Percentiles rank a stretch among this genome's conserved stretches.
phyloP scores from a whole-genome alignment of 2,113 vertebrate species.

The Phrynocephalus versicolor region DNA sequence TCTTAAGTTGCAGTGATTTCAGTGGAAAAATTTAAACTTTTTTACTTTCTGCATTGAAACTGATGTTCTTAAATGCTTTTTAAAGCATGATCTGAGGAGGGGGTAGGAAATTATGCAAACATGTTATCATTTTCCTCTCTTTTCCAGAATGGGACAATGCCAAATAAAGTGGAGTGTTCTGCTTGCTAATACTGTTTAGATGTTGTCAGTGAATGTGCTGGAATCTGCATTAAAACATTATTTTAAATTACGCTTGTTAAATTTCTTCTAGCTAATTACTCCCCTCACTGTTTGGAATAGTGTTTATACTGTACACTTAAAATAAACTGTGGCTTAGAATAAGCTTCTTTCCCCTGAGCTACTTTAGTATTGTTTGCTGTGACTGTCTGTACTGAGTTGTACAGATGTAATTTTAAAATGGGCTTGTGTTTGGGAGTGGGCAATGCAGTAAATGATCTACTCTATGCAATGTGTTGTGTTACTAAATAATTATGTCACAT shows the following conservation, averaged over 20 bases:
- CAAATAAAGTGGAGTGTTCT: not conserved
- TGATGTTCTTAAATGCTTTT: not conserved
- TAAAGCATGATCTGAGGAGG: not conserved
- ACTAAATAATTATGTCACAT: not conserved
- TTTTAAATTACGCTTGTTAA: not conserved
- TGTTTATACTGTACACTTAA: no score
- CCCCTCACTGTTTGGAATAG: not conserved
- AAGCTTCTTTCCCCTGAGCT: no score
- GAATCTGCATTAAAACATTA: not conserved
- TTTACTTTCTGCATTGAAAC: not conserved
- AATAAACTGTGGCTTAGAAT: not conserved
- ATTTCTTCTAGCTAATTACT: not conserved
- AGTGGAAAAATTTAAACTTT: not conserved
- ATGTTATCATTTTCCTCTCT: not conserved
- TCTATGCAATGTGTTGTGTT: not conserved
- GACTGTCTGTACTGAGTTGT: not conserved
- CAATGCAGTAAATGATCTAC: not conserved
- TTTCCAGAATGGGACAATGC: not conserved
- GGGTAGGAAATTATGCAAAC: not conserved
- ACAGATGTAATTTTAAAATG: not conserved
- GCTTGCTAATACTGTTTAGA: not conserved
- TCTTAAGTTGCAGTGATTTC: not conserved
- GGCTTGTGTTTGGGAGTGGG: not conserved
- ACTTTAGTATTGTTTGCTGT: not conserved
- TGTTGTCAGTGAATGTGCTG: not conserved